phyloP scores from a whole-genome alignment of 2,888 invertebrate species.

The Nesidiocoris tenuis region DNA sequence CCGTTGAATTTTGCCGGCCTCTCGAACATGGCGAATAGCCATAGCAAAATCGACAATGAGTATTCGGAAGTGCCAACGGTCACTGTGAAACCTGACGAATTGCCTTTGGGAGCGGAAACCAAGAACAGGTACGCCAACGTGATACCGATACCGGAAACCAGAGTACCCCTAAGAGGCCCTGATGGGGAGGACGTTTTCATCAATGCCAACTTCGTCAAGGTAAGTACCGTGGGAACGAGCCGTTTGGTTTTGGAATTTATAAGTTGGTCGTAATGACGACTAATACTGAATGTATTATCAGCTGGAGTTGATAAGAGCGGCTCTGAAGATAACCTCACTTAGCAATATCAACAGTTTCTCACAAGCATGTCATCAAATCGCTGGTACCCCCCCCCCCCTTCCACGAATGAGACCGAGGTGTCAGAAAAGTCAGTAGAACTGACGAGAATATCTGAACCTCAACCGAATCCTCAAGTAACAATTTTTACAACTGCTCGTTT shows the following conservation, averaged over 20 bases:
- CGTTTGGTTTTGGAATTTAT: neutral
- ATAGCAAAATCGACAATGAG: conserved; percentile 74
- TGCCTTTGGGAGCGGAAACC: conserved; percentile 82
- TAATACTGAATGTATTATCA: no score
- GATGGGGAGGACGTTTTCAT: conserved; percentile 85
- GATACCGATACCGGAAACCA: conserved; percentile 87
- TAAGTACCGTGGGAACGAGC: conserved; percentile 55
- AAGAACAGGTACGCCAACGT: conserved; percentile 94
- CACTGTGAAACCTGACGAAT: conserved; percentile 74
- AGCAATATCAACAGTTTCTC: no score
- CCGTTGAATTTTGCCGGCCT: conserved; percentile 77
- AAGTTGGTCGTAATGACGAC: no score
- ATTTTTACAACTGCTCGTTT: no score
- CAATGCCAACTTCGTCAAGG: conserved; percentile 89
- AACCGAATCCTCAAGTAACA: no score
- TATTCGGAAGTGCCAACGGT: conserved; percentile 79
- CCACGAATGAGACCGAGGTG: no score
- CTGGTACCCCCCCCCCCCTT: no score
- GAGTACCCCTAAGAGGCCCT: conserved; percentile 72
- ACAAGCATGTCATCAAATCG: no score
- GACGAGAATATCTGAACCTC: no score
- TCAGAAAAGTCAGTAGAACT: no score
- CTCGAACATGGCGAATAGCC: conserved; percentile 65
- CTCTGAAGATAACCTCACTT: no score
- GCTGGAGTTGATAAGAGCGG: no score